These are phyloP conservation scores for Heliothis subflexa DNA, from an alignment of 1,140 invertebrate species.

Conservation along the genomic window DNA sequence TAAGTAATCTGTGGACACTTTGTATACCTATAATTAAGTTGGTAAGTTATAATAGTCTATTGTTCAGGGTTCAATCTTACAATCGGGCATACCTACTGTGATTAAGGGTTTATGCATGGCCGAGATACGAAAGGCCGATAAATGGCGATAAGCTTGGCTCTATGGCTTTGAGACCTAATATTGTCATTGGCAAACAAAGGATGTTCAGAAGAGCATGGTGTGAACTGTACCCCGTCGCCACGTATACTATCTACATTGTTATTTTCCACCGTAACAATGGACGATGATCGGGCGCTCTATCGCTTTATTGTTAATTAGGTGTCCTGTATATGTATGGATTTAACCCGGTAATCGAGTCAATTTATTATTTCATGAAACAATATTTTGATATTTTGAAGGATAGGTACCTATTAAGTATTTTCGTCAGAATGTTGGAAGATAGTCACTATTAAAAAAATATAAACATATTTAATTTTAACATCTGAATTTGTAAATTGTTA, in stretches of 20 bases:
- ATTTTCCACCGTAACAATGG: not conserved
- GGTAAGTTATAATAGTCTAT: not conserved
- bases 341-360: too few species aligned
- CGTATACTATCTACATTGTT: not conserved
- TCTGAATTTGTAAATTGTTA: too few species aligned
- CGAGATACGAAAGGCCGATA: constrained; percentile 25
- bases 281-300: too few species aligned
- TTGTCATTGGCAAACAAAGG: constrained; percentile 30
- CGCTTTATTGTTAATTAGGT: too few species aligned
- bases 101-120: constrained; percentile 26
- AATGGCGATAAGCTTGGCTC: constrained; percentile 9
- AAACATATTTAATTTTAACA: too few species aligned
- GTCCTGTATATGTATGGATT: too few species aligned
- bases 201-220: constrained; percentile 16
- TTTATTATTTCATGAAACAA: too few species aligned
- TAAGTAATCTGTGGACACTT: too few species aligned
- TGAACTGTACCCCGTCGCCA: not conserved
- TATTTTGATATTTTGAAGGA: too few species aligned
- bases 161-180: constrained; percentile 28
- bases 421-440: too few species aligned
- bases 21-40: too few species aligned
- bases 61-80: not conserved
- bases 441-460: too few species aligned
- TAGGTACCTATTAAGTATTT: not conserved
- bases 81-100: constrained; percentile 11